Evolutionary conservation across 2,888 invertebrate species (phyloP).

Genomic region (Drosophila eohydei): DNA sequence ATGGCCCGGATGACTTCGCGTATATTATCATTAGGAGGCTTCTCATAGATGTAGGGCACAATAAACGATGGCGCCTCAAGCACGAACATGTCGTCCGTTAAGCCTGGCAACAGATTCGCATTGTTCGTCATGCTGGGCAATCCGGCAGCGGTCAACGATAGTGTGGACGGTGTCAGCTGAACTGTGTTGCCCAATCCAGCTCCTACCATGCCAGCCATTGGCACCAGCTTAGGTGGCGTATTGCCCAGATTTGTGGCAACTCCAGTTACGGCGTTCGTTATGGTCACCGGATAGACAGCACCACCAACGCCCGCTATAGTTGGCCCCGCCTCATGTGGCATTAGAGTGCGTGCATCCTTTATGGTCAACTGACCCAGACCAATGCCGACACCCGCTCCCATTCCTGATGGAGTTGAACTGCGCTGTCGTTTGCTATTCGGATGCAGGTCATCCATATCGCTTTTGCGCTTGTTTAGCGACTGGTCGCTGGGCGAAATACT

Average conservation of each 20-base stretch:
- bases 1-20: slow-evolving; percentile 89
- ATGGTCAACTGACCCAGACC: slow-evolving; percentile 81
- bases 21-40: slow-evolving; percentile 92
- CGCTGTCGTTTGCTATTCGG: slow-evolving; percentile 82
- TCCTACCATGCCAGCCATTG: slow-evolving; percentile 54
- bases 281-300: slow-evolving; percentile 85
- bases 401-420: slow-evolving; percentile 54
- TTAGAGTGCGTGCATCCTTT: slow-evolving; percentile 84
- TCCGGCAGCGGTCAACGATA: slow-evolving; percentile 60
- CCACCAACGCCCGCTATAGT: slow-evolving; percentile 32
- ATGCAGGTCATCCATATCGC: slow-evolving; percentile 86
- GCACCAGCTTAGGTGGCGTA: slow-evolving; percentile 79
- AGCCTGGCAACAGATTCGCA: slow-evolving; percentile 90
- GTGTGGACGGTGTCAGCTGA: slow-evolving; percentile 67
- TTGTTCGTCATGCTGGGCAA: slow-evolving; percentile 82
- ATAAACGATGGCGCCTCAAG: slow-evolving; percentile 97
- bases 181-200: slow-evolving; percentile 43
- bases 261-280: slow-evolving; percentile 87
- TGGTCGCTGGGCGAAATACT: slow-evolving; percentile 75
- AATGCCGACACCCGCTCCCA: slow-evolving; percentile 32
- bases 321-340: slow-evolving; percentile 69
- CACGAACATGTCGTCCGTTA: slow-evolving; percentile 96
- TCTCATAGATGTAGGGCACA: slow-evolving; percentile 96
- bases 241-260: slow-evolving; percentile 87
- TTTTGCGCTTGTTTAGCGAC: slow-evolving; percentile 83